Percentiles rank a stretch among this genome's conserved stretches.
phyloP scores from a whole-genome alignment of 2,113 vertebrate genomes.

The Phainopepla nitens region DNA sequence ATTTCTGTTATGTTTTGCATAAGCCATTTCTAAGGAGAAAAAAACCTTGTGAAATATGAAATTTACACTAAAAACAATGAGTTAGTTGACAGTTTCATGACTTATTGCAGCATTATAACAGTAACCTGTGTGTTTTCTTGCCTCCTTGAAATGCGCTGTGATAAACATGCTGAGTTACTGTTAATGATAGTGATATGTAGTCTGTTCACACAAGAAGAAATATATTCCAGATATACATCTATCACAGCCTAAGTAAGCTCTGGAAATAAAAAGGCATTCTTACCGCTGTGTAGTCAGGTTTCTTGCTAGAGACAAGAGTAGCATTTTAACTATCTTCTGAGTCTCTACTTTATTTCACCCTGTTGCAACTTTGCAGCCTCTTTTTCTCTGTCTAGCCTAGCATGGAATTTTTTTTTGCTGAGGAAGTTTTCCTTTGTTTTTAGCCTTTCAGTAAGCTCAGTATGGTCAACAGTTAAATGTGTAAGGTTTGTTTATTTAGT shows the following conservation, averaged over 20 bases:
- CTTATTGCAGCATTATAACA: neutral
- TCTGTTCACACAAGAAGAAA: neutral
- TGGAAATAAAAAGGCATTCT: constrained; percentile 30
- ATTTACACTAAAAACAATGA: constrained; percentile 24
- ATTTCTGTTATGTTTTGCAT: constrained; percentile 16
- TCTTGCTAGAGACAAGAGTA: constrained; percentile 20
- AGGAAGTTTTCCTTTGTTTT: neutral
- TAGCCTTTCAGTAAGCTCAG: neutral
- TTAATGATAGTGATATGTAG: constrained; percentile 39
- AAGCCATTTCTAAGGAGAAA: neutral
- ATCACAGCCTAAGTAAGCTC: constrained; percentile 10
- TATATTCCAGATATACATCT: constrained; percentile 27
- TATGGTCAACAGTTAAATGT: neutral
- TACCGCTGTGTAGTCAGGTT: neutral
- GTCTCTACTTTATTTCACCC: neutral
- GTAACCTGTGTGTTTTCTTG: neutral
- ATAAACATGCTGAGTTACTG: constrained; percentile 8
- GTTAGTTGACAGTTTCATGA: neutral
- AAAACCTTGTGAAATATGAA: neutral
- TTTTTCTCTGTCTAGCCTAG: neutral
- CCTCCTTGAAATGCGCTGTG: neutral
- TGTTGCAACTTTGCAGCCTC: neutral
- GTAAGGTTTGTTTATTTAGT: neutral
- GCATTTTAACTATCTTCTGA: constrained; percentile 44
- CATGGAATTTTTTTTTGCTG: neutral